Base-by-base conservation (phyloP, 2,888 invertebrate species). In the Plagodis dolabraria region DNA sequence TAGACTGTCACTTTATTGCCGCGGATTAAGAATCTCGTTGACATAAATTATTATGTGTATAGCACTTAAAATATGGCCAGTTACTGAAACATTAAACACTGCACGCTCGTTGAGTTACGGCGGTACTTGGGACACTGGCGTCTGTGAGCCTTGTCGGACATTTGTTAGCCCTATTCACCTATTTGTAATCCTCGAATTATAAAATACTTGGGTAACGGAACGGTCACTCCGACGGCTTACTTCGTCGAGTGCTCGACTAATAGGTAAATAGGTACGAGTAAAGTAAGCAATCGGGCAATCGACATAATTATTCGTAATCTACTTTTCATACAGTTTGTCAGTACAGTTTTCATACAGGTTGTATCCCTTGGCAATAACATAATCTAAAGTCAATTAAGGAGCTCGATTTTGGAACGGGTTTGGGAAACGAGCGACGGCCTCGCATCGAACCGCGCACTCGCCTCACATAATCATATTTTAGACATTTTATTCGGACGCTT, bases 21-120 rank as follows among this genome's bases (percentile, higher is more conserved):
- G 79, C 77, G 83, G 85, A 88, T 87, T 87, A 85, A 85, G 83
- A 86, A 84, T 85, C 86, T 85, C 76, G 84, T 82, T 85, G 87
- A 88, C 82, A 85, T 88, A 83, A 85, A 85, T 86, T 85, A 86
- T 85, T 80, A 79, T 72, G 71, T 74, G 76, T 79, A 76, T 69
- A 75, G 71, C 72, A 70, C 71, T 77, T 81, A 72, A 82, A 77
- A 78, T 83, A 80, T 76, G 65, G 69, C 64, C 72, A 66, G 72
- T 73, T 70, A 78, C 76, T 75, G 70, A 74, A 78, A 75, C 76
- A 70, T 75, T 75, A 70, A 70, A 70, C 63, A 58, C 67, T 53
- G 55, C 60, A 60, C 60, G 53, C 64, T 67, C 60, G 65, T 33
- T 57, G 63, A 60, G 53, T 54, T 57, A 64, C 53, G 34, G 35